Evolutionary conservation across 2,888 invertebrate species (phyloP), one percentile per base, ranked within the genome.

Genomic region (Drosophila recens): DNA sequence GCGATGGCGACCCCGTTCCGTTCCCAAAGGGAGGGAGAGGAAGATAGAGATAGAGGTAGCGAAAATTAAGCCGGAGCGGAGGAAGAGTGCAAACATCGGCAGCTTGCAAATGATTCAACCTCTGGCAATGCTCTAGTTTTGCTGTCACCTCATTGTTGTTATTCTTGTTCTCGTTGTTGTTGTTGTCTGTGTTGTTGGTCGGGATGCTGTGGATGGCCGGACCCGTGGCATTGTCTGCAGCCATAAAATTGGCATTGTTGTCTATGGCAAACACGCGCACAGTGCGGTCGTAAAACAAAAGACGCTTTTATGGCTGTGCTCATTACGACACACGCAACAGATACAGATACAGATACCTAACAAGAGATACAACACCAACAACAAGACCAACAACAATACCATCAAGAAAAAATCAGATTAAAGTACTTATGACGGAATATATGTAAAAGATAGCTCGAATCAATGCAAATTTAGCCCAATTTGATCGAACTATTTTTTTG

Each of bases 231-330:
- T 62, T 75, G 69, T 70, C 82, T 56, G 45, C 72, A 42, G 67
- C 62, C 80, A 89, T 88, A 88, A 90, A 87, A 88, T 88, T 81
- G 81, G 67, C 76, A 82, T 89, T 89, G 85, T 89, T 89, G 74
- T 84, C 73, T 75, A 83, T 52, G 64, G 88, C 80, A 84, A 85
- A 85, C 82, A 89, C 87, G 82, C 87, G 87, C 84, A 81, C 90
- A 88, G 75, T 91, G 91, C 77, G 91, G 91, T 91, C 82, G 80
- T 91, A 87, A 86, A 91, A 91, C 91, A 91, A 91, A 91, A 83
- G 81, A 91, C 80, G 72, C 80, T 90, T 90, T 89, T 88, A 90
- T 82, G 89, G 72, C 57, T 54, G 59, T 68, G 74, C 80, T 87
- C 90, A 90, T 89, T 87, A 88, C 82, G 83, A 67, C 82, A 87